Conservation (phyloP, 2,113 vertebrate genomes). For the Ciconia boyciana region DNA sequence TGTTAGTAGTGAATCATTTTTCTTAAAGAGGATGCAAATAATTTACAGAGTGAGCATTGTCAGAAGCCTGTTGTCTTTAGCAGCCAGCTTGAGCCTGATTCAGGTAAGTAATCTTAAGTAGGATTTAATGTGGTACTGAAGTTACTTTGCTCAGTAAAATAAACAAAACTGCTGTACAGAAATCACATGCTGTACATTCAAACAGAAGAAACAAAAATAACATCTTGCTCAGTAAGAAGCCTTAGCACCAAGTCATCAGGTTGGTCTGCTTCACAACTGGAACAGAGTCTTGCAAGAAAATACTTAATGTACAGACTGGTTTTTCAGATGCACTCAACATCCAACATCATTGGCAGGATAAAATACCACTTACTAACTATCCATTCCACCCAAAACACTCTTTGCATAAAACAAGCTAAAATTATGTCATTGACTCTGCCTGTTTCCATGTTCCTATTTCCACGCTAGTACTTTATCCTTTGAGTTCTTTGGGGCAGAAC, state of each 20-base stretch:
- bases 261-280: not conserved
- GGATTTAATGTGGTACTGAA: not conserved
- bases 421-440: not conserved
- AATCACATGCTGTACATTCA: not conserved
- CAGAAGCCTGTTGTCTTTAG: not conserved
- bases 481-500: not conserved
- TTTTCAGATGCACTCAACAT: not conserved
- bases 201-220: not conserved
- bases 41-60: not conserved
- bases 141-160: not conserved
- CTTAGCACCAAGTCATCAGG: not conserved
- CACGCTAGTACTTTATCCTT: not conserved
- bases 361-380: not conserved
- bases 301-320: not conserved
- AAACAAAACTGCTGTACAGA: not conserved
- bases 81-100: not conserved
- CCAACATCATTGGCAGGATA: fast-evolving
- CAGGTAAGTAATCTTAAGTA: not conserved
- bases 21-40: not conserved
- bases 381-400: not conserved
- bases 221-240: not conserved
- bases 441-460: not conserved
- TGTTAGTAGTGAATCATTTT: not conserved
- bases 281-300: not conserved
- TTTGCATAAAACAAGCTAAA: not conserved